Evolutionary conservation across 1,140 invertebrate genomes (phyloP), one percentile per base, ranked within the genome.

Genomic region (Diploscapter pachys): DNA sequence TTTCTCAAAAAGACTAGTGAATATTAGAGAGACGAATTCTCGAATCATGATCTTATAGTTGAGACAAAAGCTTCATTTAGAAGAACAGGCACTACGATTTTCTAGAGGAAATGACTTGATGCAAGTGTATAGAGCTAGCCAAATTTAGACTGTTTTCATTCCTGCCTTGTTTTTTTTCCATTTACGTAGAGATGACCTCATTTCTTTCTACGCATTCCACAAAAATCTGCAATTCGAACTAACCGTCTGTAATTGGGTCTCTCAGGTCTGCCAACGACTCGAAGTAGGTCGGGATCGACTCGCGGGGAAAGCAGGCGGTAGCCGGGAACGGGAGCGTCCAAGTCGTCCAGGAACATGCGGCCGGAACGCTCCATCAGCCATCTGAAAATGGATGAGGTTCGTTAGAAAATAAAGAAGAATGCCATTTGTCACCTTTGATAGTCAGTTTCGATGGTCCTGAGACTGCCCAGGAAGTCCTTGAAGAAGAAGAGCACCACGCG

Each of bases 331-430:
- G 71, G 68, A 53, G 62, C 61, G 59, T 57, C 63, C 9, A 76
- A 56, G 67, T 85, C 82, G 13, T 85, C 79, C 5, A 85, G 63
- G 54, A 83, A 83, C 59, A 84, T 73, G 11, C 82, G 80, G 54
- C 78, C 69, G 0, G 81, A 80, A 48, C 82, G 77, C 11, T 80
- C 73, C 49, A 85, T 73, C 3, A 83, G 63, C 82, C 82, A 83
- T 61, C 13, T 80, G 81, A 9, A 63, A 65, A 67, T 85, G 85
- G 63, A 85, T 81, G n/a, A 67, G 52, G 2, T 81, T 31, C 31
- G 31, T 31, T 31, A 31, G 31, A 31, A 31, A 31, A 31, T 31
- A 31, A 71, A 65, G 85, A 82, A 48, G 50, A 59, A 59, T 59
- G 31, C 9, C 31, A 31, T 59, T 31, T 11, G 9, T 31, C 57